phyloP scores from a whole-genome alignment of 53 echinoderm and acorn worm genomes.

The Glandiceps talaboti region DNA sequence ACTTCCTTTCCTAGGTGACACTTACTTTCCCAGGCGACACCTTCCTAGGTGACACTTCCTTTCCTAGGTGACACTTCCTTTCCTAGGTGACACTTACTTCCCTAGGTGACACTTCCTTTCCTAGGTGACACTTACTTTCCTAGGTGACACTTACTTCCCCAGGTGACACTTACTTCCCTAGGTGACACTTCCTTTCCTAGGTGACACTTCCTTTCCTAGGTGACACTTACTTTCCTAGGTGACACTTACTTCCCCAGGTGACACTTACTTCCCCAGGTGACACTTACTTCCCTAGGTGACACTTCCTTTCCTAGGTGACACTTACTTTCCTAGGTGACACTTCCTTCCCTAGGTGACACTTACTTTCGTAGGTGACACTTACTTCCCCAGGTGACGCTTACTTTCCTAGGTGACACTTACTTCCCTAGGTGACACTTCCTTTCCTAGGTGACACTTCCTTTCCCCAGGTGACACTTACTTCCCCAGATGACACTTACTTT shows the following conservation, averaged over 20 bases:
- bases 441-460: constrained; percentile 5
- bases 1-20: not conserved
- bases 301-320: not conserved
- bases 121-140: constrained; percentile 26
- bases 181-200: constrained; percentile 22
- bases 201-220: not conserved
- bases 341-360: constrained; percentile 61
- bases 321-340: not conserved
- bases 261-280: not conserved
- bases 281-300: constrained; percentile 51
- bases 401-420: no score
- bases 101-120: not conserved
- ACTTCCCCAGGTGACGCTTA: no score
- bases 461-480: no score
- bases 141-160: no score
- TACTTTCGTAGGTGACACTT: no score
- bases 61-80: constrained; percentile 5
- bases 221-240: constrained; percentile 42
- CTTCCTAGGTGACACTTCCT: not conserved
- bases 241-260: no score
- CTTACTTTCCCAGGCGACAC: constrained; percentile 50
- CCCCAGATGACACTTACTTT: no score
- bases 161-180: not conserved
- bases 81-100: no score
- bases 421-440: not conserved